Percentiles rank a stretch among this genome's conserved stretches.
phyloP scores from a whole-genome alignment of 2,888 invertebrate species.

The Phytoseiulus persimilis region DNA sequence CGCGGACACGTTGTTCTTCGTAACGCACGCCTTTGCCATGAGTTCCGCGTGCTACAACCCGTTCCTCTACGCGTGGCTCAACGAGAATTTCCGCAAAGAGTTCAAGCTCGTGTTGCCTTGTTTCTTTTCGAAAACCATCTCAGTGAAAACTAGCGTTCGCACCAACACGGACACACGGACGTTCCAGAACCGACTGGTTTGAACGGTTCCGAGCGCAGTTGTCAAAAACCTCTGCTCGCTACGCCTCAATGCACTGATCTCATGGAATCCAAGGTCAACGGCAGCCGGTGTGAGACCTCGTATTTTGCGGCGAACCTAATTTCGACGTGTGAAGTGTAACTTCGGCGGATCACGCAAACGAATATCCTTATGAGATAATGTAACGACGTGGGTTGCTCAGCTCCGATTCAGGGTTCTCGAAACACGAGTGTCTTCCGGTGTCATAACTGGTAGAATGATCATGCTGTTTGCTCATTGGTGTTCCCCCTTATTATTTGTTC shows the following conservation, averaged over 20 bases:
- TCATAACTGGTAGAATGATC: background rate
- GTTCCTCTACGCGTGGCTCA: conserved; percentile 88
- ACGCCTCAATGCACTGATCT: background rate
- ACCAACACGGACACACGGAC: background rate
- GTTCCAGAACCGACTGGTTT: background rate
- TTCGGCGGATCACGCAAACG: background rate
- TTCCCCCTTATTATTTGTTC: background rate
- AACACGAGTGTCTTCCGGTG: background rate
- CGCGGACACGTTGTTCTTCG: conserved; percentile 79
- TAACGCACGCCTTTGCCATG: conserved; percentile 81
- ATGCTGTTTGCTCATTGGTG: background rate
- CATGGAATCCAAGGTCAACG: conserved; percentile 8
- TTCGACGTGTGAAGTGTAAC: background rate
- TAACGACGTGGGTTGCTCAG: background rate
- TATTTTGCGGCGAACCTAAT: conserved; percentile 5
- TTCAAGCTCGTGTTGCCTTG: conserved; percentile 57
- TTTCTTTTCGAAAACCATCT: conserved; percentile 43
- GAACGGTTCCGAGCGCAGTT: background rate
- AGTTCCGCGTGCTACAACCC: conserved; percentile 89
- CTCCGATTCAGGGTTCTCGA: background rate
- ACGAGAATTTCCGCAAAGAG: conserved; percentile 84
- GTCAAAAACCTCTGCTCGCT: conserved; percentile 14
- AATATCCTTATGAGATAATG: background rate
- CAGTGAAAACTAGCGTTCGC: conserved; percentile 29
- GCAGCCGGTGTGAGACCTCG: background rate